A percentile compares a stretch with the other conserved stretches of the same genome.
Evolutionary conservation across 2,797 vertebrate genomes (phyloP).

Genomic region (Gymnopithys bicolor): DNA sequence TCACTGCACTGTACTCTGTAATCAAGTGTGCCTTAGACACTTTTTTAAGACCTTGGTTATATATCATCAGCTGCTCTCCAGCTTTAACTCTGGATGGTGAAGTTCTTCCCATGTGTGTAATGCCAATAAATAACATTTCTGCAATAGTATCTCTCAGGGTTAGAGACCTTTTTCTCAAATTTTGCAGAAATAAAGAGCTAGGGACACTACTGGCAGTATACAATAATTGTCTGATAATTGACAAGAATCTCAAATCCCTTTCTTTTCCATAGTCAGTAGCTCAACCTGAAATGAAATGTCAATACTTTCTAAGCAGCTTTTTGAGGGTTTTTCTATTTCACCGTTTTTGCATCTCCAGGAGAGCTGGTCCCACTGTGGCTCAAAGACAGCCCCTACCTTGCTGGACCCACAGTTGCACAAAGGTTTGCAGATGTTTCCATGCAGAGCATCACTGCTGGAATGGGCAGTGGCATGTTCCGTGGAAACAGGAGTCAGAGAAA

Average conservation of each 20-base stretch:
- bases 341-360: not conserved
- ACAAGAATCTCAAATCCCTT: not conserved
- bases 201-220: not conserved
- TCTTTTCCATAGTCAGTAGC: not conserved
- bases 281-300: not conserved
- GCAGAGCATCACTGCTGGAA: not conserved
- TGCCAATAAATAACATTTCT: not conserved
- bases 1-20: not conserved
- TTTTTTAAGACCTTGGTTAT: not conserved
- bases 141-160: not conserved
- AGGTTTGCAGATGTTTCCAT: not conserved
- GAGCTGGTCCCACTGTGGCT: not conserved
- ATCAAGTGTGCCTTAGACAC: not conserved
- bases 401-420: accelerated
- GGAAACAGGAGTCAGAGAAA: not conserved
- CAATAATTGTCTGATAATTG: not conserved
- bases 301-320: not conserved
- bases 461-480: not conserved
- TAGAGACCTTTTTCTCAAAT: not conserved
- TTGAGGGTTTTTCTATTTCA: not conserved
- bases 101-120: not conserved
- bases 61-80: not conserved
- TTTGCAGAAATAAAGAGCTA: not conserved
- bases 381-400: not conserved
- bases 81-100: not conserved